These are phyloP conservation scores for Euura lappo DNA, from an alignment of 1,140 invertebrate genomes.

Conservation along the genomic window DNA sequence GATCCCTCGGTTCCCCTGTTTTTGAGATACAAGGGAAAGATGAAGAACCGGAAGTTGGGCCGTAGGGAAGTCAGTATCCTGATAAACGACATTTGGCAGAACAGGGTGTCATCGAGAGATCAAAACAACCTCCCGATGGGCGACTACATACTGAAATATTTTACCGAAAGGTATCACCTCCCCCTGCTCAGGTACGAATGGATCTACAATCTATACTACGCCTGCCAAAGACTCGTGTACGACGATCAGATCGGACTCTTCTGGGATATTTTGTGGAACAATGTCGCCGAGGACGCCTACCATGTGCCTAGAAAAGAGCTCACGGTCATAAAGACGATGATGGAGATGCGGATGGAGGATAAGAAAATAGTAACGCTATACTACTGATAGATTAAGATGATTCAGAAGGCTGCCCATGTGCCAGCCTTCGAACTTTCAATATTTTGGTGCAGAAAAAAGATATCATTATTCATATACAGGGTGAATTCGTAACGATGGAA, in stretches of 20 bases:
- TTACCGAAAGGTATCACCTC: slow-evolving; percentile 57
- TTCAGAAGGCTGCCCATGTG: no score
- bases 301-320: slow-evolving; percentile 48
- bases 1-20: slow-evolving; percentile 56
- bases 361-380: slow-evolving; percentile 6
- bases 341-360: slow-evolving; percentile 14
- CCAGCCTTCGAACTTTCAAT: no score
- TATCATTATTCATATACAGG: no score
- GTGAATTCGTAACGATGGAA: no score
- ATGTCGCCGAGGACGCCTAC: slow-evolving; percentile 54
- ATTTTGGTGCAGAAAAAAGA: no score
- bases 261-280: slow-evolving; percentile 53
- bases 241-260: slow-evolving; percentile 56
- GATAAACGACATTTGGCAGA: slow-evolving; percentile 57
- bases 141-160: slow-evolving; percentile 55
- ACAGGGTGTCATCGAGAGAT: slow-evolving; percentile 33
- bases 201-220: slow-evolving; percentile 59
- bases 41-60: slow-evolving; percentile 57
- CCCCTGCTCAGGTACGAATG: slow-evolving; percentile 53
- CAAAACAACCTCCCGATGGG: slow-evolving; percentile 46
- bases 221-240: slow-evolving; percentile 55
- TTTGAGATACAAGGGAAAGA: slow-evolving; percentile 52
- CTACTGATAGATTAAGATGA: no score
- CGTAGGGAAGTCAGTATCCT: slow-evolving; percentile 56
- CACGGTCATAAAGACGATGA: not conserved